Evolutionary conservation across 2,888 invertebrate genomes (phyloP), one percentile per base, ranked within the genome.

Genomic region (Heteropelma amictum): DNA sequence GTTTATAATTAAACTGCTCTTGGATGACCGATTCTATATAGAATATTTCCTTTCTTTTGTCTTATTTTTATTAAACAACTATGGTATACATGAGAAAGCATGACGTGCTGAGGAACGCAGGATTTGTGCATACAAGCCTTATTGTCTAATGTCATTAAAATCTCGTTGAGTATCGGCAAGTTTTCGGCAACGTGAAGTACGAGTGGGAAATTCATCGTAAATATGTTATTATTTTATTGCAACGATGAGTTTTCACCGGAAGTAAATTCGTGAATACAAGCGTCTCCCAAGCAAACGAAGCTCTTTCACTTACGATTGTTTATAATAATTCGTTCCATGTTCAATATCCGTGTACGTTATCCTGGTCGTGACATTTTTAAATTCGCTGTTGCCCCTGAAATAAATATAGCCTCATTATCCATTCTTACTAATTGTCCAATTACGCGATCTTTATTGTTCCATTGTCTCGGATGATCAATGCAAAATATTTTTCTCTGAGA

Each of bases 321-420:
- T 72, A 65, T 71, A 63, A 68, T 76, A 68, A 78, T 77, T 72
- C 60, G 67, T 78, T 79, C 79, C 79, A 79, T 79, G 60, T 72
- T 72, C 54, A 68, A 60, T 68, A 40, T 71, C 63, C 61, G 65
- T 38, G 49, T 76, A 49, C 60, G 19, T 75, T 70, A 72, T 70
- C 30, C 61, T 45, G 68, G 76, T 77, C 68, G 61, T 69, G 71
- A 67, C 73, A 72, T 71, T 70, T 68, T 67, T 54, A 10, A 8
- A 26, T 45, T 73, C 14, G 54, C 12, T 49, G 51, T 68, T 68
- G 56, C 72, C 60, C 69, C 78, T 79, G 56, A 35, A 77, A 72
- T 30, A 71, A 72, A 68, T 72, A 68, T 35, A 33, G 38, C 2
- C 35, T 45, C 26, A 23, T 71, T 64, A 73, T 58, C 47, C 51